Conservation (phyloP, 2,888 invertebrate species). For the Nomada ferruginata region DNA sequence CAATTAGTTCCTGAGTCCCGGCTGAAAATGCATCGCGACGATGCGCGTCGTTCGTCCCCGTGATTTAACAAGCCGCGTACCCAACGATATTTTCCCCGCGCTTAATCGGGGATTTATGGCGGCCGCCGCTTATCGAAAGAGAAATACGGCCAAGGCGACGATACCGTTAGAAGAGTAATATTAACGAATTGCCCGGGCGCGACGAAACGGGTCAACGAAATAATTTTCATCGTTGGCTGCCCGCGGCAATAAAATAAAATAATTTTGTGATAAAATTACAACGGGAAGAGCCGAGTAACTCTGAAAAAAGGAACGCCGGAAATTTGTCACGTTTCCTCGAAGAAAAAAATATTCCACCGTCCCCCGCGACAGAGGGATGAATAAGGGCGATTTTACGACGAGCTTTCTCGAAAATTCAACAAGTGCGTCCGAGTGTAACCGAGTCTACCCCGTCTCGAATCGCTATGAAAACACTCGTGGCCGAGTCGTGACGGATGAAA, state of each 20-base stretch:
- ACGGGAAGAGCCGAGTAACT: too few relatives aligned
- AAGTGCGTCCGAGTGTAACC: not conserved
- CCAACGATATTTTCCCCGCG: slow-evolving; percentile 27
- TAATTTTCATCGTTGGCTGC: too few relatives aligned
- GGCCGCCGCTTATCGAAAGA: not conserved
- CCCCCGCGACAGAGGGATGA: too few relatives aligned
- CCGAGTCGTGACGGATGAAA: too few relatives aligned
- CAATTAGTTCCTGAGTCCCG: slow-evolving; percentile 70
- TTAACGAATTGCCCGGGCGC: too few relatives aligned
- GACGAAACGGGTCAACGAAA: too few relatives aligned
- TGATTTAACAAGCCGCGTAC: slow-evolving; percentile 55
- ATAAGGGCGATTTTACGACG: too few relatives aligned
- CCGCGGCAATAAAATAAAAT: too few relatives aligned
- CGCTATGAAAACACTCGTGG: not conserved
- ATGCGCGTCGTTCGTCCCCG: slow-evolving; percentile 35
- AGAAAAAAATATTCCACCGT: too few relatives aligned
- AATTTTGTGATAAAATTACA: too few relatives aligned
- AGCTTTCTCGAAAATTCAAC: not conserved
- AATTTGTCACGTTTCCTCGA: too few relatives aligned
- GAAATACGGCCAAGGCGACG: not conserved
- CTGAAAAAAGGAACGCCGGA: too few relatives aligned
- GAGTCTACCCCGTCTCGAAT: not conserved
- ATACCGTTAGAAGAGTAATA: not conserved
- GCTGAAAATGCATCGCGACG: slow-evolving; percentile 48
- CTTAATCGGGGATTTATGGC: slow-evolving; percentile 33